A percentile compares a stretch with the other conserved stretches of the same genome.
Conservation (phyloP, 2,797 vertebrate genomes). For the Synaphobranchus kaupii region DNA sequence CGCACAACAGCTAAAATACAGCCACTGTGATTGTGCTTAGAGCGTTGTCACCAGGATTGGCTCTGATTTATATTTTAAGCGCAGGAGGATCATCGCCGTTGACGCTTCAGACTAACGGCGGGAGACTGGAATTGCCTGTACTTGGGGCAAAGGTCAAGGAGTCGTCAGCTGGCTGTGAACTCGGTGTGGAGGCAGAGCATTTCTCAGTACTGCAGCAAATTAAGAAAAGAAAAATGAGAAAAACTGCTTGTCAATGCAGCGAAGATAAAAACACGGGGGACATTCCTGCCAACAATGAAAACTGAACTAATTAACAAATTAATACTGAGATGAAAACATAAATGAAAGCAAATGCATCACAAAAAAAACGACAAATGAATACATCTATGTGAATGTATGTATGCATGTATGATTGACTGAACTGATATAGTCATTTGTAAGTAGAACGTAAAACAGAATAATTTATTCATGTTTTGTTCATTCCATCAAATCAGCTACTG, state of each 20-base stretch:
- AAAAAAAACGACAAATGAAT: neutral
- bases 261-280: neutral
- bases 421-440: neutral
- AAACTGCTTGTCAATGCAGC: neutral
- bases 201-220: constrained; percentile 2
- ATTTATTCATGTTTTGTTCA: neutral
- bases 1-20: neutral
- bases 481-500: neutral
- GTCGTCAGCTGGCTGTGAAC: neutral
- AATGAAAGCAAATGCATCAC: neutral
- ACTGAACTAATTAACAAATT: neutral
- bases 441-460: neutral
- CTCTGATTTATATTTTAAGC: neutral
- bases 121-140: neutral
- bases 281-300: neutral
- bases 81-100: neutral
- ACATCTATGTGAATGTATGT: neutral
- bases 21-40: neutral
- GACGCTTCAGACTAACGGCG: neutral
- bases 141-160: neutral
- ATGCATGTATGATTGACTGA: too few species aligned
- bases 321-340: neutral
- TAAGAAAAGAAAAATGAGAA: neutral
- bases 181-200: neutral
- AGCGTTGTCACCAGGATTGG: neutral